Percentiles rank a stretch among this genome's conserved stretches.
Conservation (phyloP, 2,888 invertebrate species). For the Falcaria lacertinaria region DNA sequence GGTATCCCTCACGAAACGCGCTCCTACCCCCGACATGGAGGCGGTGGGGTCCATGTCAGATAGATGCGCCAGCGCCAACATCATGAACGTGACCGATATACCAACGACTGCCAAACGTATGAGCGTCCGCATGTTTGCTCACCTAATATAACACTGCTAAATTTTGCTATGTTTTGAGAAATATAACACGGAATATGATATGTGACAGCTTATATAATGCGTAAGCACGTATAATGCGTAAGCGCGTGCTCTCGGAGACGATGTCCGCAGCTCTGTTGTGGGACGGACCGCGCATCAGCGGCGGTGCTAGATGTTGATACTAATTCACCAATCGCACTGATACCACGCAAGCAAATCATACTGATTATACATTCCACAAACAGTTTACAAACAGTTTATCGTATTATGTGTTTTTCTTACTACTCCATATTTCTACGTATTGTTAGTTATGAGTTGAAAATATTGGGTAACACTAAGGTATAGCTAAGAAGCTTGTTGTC, state of each 20-base stretch:
- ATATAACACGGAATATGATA: too few relatives aligned
- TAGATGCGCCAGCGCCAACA: conserved; percentile 33
- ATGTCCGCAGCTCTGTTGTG: background rate
- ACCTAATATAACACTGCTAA: background rate
- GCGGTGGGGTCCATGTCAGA: conserved; percentile 22
- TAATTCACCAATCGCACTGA: background rate
- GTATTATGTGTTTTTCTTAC: background rate
- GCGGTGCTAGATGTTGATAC: background rate
- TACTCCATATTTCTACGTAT: background rate
- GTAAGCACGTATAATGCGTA: background rate
- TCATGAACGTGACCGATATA: conserved; percentile 25
- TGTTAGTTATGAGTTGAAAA: too few relatives aligned
- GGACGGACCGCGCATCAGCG: background rate
- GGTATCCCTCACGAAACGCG: conserved; percentile 15
- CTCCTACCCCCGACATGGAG: conserved; percentile 4
- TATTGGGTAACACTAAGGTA: too few relatives aligned
- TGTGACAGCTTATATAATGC: too few relatives aligned
- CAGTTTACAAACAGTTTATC: background rate
- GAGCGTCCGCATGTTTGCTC: conserved; percentile 36
- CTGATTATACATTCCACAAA: background rate
- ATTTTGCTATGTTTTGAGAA: background rate
- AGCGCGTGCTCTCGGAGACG: conserved; percentile 5
- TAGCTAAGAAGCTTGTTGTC: too few relatives aligned
- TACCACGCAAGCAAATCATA: background rate
- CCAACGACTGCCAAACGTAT: conserved; percentile 33